Evolutionary conservation across 2,888 invertebrate genomes (phyloP).

Genomic region (Drosophila austrosaltans): DNA sequence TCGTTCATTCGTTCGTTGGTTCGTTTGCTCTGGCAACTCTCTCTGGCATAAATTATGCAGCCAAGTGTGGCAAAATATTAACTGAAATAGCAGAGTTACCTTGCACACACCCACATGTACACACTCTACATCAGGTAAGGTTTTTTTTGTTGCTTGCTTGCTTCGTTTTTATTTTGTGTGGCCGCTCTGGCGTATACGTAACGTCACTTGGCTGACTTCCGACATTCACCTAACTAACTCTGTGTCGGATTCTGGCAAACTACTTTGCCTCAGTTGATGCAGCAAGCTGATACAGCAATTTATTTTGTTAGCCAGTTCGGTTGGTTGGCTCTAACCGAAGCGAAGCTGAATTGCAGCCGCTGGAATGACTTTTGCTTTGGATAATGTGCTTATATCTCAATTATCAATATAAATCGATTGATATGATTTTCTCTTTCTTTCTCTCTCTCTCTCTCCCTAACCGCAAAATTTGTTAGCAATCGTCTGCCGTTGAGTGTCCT

Average conservation of each 20-base stretch:
- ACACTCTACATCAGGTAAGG: conserved; percentile 16
- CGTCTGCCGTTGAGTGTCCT: conserved; percentile 12
- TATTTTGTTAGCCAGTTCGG: conserved; percentile 58
- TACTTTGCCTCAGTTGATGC: conserved; percentile 46
- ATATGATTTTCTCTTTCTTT: background rate
- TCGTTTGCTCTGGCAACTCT: conserved; percentile 38
- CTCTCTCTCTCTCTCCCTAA: background rate
- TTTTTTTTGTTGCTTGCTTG: background rate
- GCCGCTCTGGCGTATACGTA: conserved; percentile 46
- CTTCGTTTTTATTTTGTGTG: conserved; percentile 20
- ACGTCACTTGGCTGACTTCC: conserved; percentile 7
- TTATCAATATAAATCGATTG: conserved; percentile 16
- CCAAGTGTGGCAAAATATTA: conserved; percentile 73
- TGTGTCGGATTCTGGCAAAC: background rate
- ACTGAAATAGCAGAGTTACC: conserved; percentile 57
- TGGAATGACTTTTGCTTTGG: conserved; percentile 4
- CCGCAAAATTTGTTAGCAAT: conserved; percentile 8
- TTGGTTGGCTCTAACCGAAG: conserved; percentile 1
- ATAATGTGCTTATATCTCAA: conserved; percentile 17
- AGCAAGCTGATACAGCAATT: conserved; percentile 75
- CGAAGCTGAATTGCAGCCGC: background rate
- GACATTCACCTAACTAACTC: background rate
- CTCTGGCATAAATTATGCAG: conserved; percentile 75
- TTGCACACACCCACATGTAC: conserved; percentile 62
- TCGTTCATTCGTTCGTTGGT: background rate